Evolutionary conservation across 1,140 invertebrate genomes (phyloP), one percentile per base, ranked within the genome.

Genomic region (Mesaphorura yosii): DNA sequence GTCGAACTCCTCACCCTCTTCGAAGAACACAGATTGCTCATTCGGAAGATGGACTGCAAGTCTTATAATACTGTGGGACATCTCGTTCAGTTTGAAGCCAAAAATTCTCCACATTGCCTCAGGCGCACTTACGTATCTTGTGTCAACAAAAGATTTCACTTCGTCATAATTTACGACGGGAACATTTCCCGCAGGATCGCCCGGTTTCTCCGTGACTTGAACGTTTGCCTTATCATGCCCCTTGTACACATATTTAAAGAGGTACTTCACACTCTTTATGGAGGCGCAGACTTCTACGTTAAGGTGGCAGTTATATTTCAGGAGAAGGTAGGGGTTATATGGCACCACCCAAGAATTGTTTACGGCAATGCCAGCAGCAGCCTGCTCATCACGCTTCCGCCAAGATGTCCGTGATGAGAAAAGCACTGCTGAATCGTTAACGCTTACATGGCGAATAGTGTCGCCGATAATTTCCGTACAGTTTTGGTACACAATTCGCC

Each of bases 321-420:
- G 68, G 3, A 60, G 68, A 12, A 78, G 65, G 5, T 74, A 51
- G n/a, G 72, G 69, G 55, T 68, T 73, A 67, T 77, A 77, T 48
- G 73, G 74, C 28, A 76, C 73, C 48, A 77, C 62, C 70, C 70
- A 76, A 34, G 66, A 47, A 58, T 76, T 76, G 60, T 75, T 70
- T 28, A 74, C 64, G 14, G 25, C 5, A 10, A n/a, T n/a, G n/a
- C n/a, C n/a, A n/a, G n/a, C n/a, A n/a, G n/a, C n/a, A n/a, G n/a
- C n/a, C n/a, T n/a, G n/a, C n/a, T n/a, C n/a, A n/a, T n/a, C n/a
- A n/a, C n/a, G n/a, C n/a, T n/a, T n/a, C n/a, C n/a, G n/a, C n/a
- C n/a, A n/a, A n/a, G n/a, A n/a, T n/a, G n/a, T n/a, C n/a, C n/a
- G n/a, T n/a, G n/a, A n/a, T n/a, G n/a, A n/a, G n/a, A n/a, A n/a